Evolutionary conservation across 2,113 vertebrate genomes (phyloP), one percentile per base, ranked within the genome.

Genomic region (Podocnemis expansa): DNA sequence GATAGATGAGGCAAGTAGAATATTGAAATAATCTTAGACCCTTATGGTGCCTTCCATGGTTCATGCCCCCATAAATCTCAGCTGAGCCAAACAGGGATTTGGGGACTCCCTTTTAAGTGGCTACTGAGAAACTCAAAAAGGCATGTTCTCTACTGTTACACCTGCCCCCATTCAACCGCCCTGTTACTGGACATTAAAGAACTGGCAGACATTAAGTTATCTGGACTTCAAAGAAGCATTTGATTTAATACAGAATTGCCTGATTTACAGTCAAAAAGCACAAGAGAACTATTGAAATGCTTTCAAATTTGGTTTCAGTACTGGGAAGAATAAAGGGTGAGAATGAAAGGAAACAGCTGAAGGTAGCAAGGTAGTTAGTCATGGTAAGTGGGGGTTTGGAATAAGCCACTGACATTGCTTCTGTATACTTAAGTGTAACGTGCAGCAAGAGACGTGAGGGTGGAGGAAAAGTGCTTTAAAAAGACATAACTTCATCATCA

Each of bases 301-400:
- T 52, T 86, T 93, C 88, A 90, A 55, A 88, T 92, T 94, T 95
- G 84, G 79, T 85, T 93, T 91, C 81, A 47, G 70, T 41, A 94
- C 81, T 90, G 90, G 80, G 93, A 88, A 93, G 86, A 67, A 92
- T 58, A 92, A 86, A 96, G 17, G 6, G 84, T 21, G 4, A 93
- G 17, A 90, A 95, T 84, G 89, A 82, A 96, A 94, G 91, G 13
- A 43, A 96, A 92, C 90, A 94, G 81, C 93, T 95, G 89, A 95
- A 81, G 51, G 58, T 2, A 88, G 78, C 93, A n/a, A 87, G 51
- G 43, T 94, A 84, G 89, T 80, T 88, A 92, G 81, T 89, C 43
- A 94, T 80, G 51, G 87, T 38, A 90, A 93, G 85, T 31, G 92
- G 76, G 60, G 95, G 94, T 89, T 29, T 52, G 93, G 91, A 96